Percentiles rank a stretch among this genome's conserved stretches.
Conservation (phyloP, 2,888 invertebrate species). For the Melanostoma scalare region DNA sequence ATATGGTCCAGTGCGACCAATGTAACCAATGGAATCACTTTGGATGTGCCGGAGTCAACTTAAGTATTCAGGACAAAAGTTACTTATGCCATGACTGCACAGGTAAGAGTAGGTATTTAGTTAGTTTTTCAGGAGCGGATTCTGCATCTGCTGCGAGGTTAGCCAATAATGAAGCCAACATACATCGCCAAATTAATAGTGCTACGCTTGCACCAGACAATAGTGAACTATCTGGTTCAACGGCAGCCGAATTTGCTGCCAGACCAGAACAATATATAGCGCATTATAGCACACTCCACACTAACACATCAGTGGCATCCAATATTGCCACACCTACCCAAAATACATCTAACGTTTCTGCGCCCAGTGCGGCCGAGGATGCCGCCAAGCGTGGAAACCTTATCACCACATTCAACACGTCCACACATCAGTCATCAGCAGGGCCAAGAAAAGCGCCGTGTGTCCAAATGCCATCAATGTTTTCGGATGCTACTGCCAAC, state of each 20-base stretch:
- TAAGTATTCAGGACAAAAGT: background rate
- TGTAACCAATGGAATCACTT: conserved; percentile 13
- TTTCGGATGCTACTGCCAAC: background rate
- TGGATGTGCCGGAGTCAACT: background rate
- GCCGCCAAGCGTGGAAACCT: background rate
- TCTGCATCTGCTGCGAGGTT: conserved; percentile 6
- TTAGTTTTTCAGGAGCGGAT: conserved; percentile 7
- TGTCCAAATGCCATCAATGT: background rate
- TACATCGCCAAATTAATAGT: conserved; percentile 16
- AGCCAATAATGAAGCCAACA: conserved; percentile 1
- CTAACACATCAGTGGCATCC: background rate
- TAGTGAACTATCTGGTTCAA: background rate
- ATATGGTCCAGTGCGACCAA: conserved; percentile 27
- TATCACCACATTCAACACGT: background rate
- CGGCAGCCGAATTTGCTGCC: conserved; percentile 9
- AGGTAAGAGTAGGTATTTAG: conserved; percentile 20
- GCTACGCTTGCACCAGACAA: background rate
- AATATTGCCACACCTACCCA: background rate
- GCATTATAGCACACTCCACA: background rate
- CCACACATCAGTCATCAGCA: background rate
- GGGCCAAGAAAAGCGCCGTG: background rate
- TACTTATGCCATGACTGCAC: conserved; percentile 1
- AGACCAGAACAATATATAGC: background rate
- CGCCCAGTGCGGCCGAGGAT: background rate
- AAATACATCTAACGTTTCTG: background rate